Conservation (phyloP, 2,888 invertebrate species). For the Caenorhabditis panamensis region DNA sequence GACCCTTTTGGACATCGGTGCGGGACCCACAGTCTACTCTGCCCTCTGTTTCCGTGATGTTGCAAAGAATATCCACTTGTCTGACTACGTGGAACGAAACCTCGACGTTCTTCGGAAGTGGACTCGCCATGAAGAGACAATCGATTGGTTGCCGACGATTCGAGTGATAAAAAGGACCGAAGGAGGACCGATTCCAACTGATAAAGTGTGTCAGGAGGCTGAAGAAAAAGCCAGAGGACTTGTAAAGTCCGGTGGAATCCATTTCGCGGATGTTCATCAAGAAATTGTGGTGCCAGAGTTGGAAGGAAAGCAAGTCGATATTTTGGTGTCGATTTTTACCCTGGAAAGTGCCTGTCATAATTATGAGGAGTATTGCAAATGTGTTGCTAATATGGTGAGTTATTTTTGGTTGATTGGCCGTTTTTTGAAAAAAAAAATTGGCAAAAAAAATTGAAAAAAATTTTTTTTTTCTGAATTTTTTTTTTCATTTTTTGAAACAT, state of each 20-base stretch:
- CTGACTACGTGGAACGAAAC: slow-evolving; percentile 75
- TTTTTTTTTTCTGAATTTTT: too few species aligned
- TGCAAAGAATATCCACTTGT: slow-evolving; percentile 71
- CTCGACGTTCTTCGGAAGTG: slow-evolving; percentile 70
- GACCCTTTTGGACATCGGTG: slow-evolving; percentile 75
- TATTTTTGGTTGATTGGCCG: slow-evolving; percentile 5
- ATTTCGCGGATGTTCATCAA: slow-evolving; percentile 75
- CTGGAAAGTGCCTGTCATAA: slow-evolving; percentile 76
- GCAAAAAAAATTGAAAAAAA: too few species aligned
- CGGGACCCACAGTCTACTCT: slow-evolving; percentile 78
- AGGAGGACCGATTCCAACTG: slow-evolving; percentile 61
- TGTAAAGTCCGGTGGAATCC: slow-evolving; percentile 70
- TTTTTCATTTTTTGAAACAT: too few species aligned
- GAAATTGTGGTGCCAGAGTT: slow-evolving; percentile 64
- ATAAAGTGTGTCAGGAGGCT: slow-evolving; percentile 57
- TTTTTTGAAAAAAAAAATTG: too few species aligned
- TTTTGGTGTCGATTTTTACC: slow-evolving; percentile 77
- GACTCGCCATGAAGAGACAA: slow-evolving; percentile 48
- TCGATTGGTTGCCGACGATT: slow-evolving; percentile 75
- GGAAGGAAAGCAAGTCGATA: slow-evolving; percentile 65
- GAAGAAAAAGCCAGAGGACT: slow-evolving; percentile 65
- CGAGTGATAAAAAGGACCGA: slow-evolving; percentile 74
- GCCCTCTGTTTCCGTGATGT: slow-evolving; percentile 78
- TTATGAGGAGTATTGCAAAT: slow-evolving; percentile 72
- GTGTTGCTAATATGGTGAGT: slow-evolving; percentile 74